These are phyloP conservation scores for Andrena dorsata DNA, from an alignment of 2,888 invertebrate genomes.

Conservation along the genomic window DNA sequence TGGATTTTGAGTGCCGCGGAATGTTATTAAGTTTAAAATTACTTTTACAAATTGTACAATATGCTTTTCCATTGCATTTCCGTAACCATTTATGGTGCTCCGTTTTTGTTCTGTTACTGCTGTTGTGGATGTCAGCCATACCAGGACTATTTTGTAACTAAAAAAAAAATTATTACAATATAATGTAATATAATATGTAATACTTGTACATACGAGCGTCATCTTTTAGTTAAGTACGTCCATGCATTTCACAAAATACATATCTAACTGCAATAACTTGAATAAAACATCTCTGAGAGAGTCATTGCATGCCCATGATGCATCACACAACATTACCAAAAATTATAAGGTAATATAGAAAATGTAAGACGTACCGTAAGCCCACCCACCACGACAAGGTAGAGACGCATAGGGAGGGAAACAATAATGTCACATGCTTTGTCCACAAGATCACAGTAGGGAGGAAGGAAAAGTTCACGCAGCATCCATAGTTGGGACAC, in stretches of 20 bases:
- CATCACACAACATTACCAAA: no score
- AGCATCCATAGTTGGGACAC: no score
- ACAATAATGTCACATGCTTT: neutral
- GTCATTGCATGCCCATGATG: no score
- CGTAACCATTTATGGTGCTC: neutral
- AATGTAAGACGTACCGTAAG: no score
- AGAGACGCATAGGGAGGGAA: conserved; percentile 4
- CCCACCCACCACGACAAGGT: neutral
- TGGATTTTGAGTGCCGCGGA: neutral
- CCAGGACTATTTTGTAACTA: neutral
- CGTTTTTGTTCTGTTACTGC: neutral
- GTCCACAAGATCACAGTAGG: neutral
- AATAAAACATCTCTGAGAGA: no score
- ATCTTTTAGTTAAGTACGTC: conserved; percentile 4
- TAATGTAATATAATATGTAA: no score
- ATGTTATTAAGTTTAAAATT: neutral
- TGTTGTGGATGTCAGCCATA: neutral
- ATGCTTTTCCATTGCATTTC: neutral
- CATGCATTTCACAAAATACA: conserved; percentile 1
- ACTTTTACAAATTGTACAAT: no score
- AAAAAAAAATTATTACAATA: no score
- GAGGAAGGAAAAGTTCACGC: conserved; percentile 4
- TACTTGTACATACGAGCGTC: conserved; percentile 1
- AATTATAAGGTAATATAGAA: no score
- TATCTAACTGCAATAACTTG: no score